phyloP scores from a whole-genome alignment of 2,888 invertebrate genomes.

The Axea sp. region DNA sequence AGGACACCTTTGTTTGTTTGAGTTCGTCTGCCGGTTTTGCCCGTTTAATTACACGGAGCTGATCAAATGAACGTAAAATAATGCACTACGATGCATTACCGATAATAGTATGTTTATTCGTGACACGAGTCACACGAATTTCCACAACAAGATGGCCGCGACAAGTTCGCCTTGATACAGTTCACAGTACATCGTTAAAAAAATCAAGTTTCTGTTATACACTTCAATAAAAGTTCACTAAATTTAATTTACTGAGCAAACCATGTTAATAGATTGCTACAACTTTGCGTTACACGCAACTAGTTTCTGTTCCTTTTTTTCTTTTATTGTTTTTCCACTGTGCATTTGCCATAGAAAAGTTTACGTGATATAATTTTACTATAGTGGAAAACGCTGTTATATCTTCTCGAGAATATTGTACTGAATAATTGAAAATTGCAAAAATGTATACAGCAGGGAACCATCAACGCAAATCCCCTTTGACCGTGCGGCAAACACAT shows the following conservation, averaged over 20 bases:
- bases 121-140: constrained; percentile 43
- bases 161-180: constrained; percentile 48
- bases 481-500: constrained; percentile 63
- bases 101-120: constrained; percentile 57
- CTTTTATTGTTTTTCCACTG: neutral
- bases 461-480: constrained; percentile 60
- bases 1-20: constrained; percentile 41
- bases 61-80: constrained; percentile 40
- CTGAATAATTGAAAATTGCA: constrained; percentile 61
- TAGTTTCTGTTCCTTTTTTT: neutral
- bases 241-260: too few species aligned
- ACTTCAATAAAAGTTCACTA: too few species aligned
- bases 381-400: constrained; percentile 43
- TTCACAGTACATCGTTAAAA: neutral
- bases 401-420: constrained; percentile 48
- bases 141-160: constrained; percentile 44
- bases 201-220: neutral
- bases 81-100: constrained; percentile 51
- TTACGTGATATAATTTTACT: constrained; percentile 38
- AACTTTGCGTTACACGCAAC: neutral
- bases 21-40: constrained; percentile 31
- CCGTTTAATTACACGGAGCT: constrained; percentile 45
- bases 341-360: constrained; percentile 17
- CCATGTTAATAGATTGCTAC: constrained; percentile 1
- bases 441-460: constrained; percentile 55